These are phyloP conservation scores for Salticus scenicus DNA, from an alignment of 2,888 invertebrate species.

Conservation along the genomic window DNA sequence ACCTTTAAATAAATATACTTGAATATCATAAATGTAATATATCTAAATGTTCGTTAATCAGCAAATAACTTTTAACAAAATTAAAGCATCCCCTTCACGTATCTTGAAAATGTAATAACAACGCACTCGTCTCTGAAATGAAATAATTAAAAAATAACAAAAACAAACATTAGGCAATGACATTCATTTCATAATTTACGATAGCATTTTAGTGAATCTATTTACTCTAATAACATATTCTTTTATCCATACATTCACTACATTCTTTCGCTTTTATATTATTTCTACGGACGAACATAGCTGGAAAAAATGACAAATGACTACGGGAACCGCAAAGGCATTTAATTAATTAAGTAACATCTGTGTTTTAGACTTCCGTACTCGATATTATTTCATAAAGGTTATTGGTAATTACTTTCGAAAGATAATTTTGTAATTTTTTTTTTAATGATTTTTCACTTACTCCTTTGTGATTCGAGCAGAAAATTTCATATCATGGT, in stretches of 20 bases:
- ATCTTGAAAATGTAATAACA: too few relatives aligned
- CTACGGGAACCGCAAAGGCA: neutral
- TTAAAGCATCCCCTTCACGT: too few relatives aligned
- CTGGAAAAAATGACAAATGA: neutral
- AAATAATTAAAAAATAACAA: too few relatives aligned
- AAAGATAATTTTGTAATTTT: neutral
- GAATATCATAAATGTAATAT: too few relatives aligned
- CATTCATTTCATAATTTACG: neutral
- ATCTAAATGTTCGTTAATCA: too few relatives aligned
- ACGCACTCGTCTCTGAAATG: too few relatives aligned
- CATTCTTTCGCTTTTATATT: too few relatives aligned
- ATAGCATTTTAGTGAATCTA: neutral
- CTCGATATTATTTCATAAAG: neutral
- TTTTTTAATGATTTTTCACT: too few relatives aligned
- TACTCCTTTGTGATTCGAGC: neutral
- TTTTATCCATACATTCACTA: conserved; percentile 11
- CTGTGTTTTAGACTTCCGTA: neutral
- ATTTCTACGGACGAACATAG: too few relatives aligned
- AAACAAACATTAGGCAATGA: too few relatives aligned
- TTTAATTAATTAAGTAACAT: neutral
- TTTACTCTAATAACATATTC: neutral
- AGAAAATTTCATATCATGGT: neutral
- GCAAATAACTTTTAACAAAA: too few relatives aligned
- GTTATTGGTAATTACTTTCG: conserved; percentile 1
- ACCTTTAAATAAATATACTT: too few relatives aligned